Evolutionary conservation across 1,140 invertebrate species (phyloP).

Genomic region (Drosophila triauraria): DNA sequence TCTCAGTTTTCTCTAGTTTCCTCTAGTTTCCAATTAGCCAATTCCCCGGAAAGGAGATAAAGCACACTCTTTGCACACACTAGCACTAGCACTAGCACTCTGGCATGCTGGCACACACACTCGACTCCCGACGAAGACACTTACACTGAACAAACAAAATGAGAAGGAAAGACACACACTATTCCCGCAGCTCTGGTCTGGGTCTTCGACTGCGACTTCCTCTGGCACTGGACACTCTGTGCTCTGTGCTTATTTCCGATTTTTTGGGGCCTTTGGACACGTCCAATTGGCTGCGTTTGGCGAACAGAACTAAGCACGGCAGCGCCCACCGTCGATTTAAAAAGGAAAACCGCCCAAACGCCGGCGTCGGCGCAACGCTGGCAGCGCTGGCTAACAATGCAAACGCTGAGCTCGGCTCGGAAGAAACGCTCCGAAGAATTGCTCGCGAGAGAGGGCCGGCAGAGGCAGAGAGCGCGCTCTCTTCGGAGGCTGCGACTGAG

Average conservation of each 20-base stretch:
- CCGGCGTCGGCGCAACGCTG: constrained; percentile 39
- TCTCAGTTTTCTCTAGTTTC: constrained; percentile 8
- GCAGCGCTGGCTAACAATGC: constrained; percentile 55
- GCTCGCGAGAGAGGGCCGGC: constrained; percentile 15
- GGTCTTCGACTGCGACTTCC: background rate
- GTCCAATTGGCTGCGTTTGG: constrained; percentile 68
- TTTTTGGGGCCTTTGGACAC: constrained; percentile 39
- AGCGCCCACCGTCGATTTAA: constrained; percentile 57
- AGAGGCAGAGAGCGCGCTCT: constrained; percentile 10
- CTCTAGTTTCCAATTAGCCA: constrained; percentile 39
- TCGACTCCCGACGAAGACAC: constrained; percentile 17
- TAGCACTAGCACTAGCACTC: background rate
- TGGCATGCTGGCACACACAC: background rate
- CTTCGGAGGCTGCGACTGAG: constrained; percentile 24
- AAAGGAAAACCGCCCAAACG: constrained; percentile 74
- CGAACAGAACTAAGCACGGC: constrained; percentile 74
- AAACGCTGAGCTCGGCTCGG: constrained; percentile 28
- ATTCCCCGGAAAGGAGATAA: constrained; percentile 13
- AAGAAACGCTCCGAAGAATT: constrained; percentile 30
- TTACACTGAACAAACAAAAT: constrained; percentile 42
- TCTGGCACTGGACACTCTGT: background rate
- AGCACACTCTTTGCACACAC: constrained; percentile 3
- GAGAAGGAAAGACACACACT: constrained; percentile 6
- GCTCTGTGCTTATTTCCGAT: too few species aligned
- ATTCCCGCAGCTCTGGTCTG: constrained; percentile 22